A percentile compares a stretch with the other conserved stretches of the same genome.
These are phyloP conservation scores for Battus philenor DNA, from an alignment of 1,140 invertebrate species.

Conservation along the genomic window DNA sequence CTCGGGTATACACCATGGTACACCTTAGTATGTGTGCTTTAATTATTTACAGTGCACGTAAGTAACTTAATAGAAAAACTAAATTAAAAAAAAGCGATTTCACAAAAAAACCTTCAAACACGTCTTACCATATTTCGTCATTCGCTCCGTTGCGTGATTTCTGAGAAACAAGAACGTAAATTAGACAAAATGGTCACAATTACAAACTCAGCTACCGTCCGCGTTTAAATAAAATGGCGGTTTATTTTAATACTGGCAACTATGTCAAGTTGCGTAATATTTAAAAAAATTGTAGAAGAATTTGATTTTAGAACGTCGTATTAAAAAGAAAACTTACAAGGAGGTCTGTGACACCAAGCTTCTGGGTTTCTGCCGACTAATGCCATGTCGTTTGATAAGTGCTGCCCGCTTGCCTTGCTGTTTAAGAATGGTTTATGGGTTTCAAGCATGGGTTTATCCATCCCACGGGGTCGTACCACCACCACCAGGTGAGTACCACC, in stretches of 20 bases:
- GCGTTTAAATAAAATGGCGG: not conserved
- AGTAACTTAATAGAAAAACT: slow-evolving; percentile 26
- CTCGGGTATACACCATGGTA: slow-evolving; percentile 37
- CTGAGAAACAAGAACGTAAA: slow-evolving; percentile 22
- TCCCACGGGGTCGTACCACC: slow-evolving; percentile 48
- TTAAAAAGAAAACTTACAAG: not conserved
- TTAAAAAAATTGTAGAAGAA: not conserved
- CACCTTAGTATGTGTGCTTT: slow-evolving; percentile 31
- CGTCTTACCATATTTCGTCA: slow-evolving; percentile 37
- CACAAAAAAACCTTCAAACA: slow-evolving; percentile 26
- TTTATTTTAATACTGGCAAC: too few species aligned
- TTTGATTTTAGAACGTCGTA: not conserved
- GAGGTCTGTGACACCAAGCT: not conserved
- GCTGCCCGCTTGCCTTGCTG: slow-evolving; percentile 23
- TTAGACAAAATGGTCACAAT: slow-evolving; percentile 5
- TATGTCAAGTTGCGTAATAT: not conserved
- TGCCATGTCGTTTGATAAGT: slow-evolving; percentile 21
- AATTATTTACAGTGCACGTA: slow-evolving; percentile 37
- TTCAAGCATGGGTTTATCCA: slow-evolving; percentile 41
- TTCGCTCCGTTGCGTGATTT: slow-evolving; percentile 13
- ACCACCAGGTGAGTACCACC: slow-evolving; percentile 43
- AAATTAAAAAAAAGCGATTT: slow-evolving; percentile 29
- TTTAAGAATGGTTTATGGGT: slow-evolving; percentile 43
- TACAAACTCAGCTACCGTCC: not conserved
- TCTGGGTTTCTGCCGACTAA: not conserved